These are phyloP conservation scores for Troglohyphantes excavatus DNA, from an alignment of 2,888 invertebrate genomes.

Conservation along the genomic window DNA sequence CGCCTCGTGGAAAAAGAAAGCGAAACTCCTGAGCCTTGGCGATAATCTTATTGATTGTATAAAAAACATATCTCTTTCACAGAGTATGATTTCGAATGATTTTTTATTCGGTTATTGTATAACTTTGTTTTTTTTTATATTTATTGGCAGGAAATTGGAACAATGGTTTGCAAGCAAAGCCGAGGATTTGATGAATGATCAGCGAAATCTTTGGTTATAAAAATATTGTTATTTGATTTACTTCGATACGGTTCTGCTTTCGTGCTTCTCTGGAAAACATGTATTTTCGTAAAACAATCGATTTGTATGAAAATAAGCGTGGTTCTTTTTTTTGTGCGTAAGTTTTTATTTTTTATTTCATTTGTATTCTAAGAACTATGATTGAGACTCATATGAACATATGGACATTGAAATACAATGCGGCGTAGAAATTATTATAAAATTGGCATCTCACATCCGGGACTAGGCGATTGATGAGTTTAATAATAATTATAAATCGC, in stretches of 20 bases:
- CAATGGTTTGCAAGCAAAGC: background rate
- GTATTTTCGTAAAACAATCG: conserved; percentile 3
- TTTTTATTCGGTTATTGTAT: background rate
- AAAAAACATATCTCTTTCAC: background rate
- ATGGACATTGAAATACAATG: too few species aligned
- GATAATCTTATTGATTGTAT: background rate
- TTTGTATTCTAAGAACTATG: too few species aligned
- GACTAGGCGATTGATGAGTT: too few species aligned
- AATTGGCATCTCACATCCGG: too few species aligned
- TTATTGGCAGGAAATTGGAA: background rate
- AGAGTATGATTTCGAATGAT: background rate
- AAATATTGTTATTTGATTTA: background rate
- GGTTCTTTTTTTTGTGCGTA: background rate
- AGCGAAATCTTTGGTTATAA: conserved; percentile 7
- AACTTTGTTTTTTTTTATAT: background rate
- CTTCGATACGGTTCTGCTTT: background rate
- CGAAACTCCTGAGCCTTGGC: background rate
- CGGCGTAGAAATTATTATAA: too few species aligned
- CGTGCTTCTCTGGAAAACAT: background rate
- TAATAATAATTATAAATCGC: too few species aligned
- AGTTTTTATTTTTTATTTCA: background rate
- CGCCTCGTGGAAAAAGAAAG: background rate
- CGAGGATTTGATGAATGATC: background rate
- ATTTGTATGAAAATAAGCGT: background rate
- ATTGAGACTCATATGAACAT: too few species aligned